phyloP scores from a whole-genome alignment of 2,888 invertebrate genomes.

The Drosophila nigricruria region DNA sequence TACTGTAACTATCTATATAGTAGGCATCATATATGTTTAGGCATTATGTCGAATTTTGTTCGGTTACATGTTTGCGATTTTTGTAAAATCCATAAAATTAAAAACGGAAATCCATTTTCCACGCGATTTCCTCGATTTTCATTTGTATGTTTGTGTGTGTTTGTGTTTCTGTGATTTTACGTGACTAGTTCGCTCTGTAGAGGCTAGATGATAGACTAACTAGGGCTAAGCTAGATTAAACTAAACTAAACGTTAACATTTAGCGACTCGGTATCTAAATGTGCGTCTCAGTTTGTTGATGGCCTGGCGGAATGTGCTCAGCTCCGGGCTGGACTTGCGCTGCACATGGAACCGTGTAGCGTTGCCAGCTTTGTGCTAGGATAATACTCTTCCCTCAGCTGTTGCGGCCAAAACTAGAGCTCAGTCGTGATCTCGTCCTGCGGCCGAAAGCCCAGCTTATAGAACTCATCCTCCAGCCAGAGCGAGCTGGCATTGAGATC shows the following conservation, averaged over 20 bases:
- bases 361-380: slow-evolving; percentile 55
- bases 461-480: slow-evolving; percentile 92
- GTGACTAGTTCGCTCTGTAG: slow-evolving; percentile 73
- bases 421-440: slow-evolving; percentile 96
- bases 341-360: slow-evolving; percentile 57
- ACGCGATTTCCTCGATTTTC: slow-evolving; percentile 42
- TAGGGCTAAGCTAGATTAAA: slow-evolving; percentile 30
- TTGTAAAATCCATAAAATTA: slow-evolving; percentile 75
- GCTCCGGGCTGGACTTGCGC: slow-evolving; percentile 58
- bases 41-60: slow-evolving; percentile 57
- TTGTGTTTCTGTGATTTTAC: slow-evolving; percentile 66
- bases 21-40: slow-evolving; percentile 41
- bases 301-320: slow-evolving; percentile 75
- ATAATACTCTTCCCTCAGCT: slow-evolving; percentile 59
- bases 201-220: slow-evolving; percentile 48
- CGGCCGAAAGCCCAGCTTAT: slow-evolving; percentile 93
- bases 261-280: slow-evolving; percentile 67
- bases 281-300: slow-evolving; percentile 69
- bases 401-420: slow-evolving; percentile 86
- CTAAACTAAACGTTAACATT: slow-evolving; percentile 73
- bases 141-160: slow-evolving; percentile 32
- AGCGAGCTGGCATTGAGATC: slow-evolving; percentile 87
- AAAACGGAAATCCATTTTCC: slow-evolving; percentile 41
- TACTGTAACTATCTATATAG: slow-evolving; percentile 47
- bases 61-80: slow-evolving; percentile 68